Evolutionary conservation across 2,113 vertebrate species (phyloP).

Genomic region (Vidua chalybeata): DNA sequence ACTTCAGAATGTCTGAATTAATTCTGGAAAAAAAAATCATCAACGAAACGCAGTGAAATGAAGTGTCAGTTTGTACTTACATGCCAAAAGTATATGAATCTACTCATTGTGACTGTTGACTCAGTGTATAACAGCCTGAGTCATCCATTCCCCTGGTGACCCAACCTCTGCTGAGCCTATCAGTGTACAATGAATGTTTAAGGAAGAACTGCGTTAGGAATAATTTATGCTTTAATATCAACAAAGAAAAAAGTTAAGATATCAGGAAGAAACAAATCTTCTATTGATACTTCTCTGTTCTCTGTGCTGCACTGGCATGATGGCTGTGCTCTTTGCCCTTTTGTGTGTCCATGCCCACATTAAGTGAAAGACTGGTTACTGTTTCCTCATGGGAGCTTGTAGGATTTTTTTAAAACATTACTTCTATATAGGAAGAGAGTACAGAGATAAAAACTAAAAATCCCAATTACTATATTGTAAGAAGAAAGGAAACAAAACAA

Average conservation of each 20-base stretch:
- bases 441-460: background rate
- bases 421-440: background rate
- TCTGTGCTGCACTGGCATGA: background rate
- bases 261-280: background rate
- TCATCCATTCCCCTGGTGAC: constrained; percentile 37
- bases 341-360: rapidly evolving
- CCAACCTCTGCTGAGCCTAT: background rate
- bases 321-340: background rate
- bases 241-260: background rate
- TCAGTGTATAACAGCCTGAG: constrained; percentile 42
- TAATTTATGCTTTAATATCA: background rate
- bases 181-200: background rate
- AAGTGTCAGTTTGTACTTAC: background rate
- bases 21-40: background rate
- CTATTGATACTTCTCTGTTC: background rate
- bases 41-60: background rate
- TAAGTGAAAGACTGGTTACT: background rate
- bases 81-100: constrained; percentile 23
- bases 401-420: background rate
- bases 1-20: background rate
- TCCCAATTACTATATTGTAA: background rate
- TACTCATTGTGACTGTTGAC: constrained; percentile 52
- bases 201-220: background rate
- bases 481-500: background rate
- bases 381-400: background rate